Evolutionary conservation across 2,113 vertebrate species (phyloP).

Genomic region (Actinemys pallida): DNA sequence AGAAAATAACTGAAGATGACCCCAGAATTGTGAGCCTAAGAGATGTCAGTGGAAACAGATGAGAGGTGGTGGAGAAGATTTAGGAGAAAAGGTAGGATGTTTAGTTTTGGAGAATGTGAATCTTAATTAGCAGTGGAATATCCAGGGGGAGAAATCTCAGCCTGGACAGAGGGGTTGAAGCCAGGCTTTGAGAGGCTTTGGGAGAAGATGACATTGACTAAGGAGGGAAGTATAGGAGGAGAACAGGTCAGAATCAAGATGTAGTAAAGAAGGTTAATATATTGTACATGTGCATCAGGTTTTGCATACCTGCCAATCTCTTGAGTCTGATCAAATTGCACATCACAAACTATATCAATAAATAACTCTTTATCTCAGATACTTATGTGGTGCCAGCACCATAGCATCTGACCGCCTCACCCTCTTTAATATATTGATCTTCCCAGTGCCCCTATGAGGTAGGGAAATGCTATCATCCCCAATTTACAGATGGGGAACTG

Average conservation of each 20-base stretch:
- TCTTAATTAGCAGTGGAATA: neutral
- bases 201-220: neutral
- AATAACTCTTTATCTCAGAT: neutral
- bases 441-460: neutral
- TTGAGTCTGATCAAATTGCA: neutral
- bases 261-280: neutral
- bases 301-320: neutral
- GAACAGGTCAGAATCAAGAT: neutral
- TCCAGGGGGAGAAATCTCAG: neutral
- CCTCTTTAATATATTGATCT: neutral
- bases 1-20: constrained; percentile 11
- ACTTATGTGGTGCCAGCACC: neutral
- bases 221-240: neutral
- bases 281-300: neutral
- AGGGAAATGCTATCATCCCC: neutral
- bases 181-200: neutral
- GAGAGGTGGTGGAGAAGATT: neutral
- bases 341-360: neutral
- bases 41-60: neutral
- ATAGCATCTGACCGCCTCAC: neutral
- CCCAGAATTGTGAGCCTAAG: constrained; percentile 12
- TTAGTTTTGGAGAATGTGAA: neutral
- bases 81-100: neutral
- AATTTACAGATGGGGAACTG: neutral
- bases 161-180: neutral